These are phyloP conservation scores for Emys orbicularis DNA, from an alignment of 2,797 vertebrate species.

Conservation along the genomic window DNA sequence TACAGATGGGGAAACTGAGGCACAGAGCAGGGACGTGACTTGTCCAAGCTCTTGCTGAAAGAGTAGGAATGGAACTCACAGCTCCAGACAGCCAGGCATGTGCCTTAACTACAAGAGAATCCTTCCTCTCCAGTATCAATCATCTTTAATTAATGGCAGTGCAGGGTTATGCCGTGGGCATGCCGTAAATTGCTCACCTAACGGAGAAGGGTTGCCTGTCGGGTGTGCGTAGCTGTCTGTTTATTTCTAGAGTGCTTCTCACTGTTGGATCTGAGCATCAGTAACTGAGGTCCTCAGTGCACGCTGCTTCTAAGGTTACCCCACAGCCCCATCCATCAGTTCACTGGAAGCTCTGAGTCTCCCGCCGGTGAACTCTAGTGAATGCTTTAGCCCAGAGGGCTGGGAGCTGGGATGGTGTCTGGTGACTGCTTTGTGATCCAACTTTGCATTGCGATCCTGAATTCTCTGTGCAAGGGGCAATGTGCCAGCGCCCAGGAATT, in stretches of 20 bases:
- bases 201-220: neutral
- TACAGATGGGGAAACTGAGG: neutral
- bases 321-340: neutral
- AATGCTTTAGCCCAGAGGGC: neutral
- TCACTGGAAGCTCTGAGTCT: neutral
- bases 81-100: neutral
- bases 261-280: neutral
- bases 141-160: neutral
- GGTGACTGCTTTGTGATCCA: neutral
- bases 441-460: conserved; percentile 22
- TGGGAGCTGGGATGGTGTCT: neutral
- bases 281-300: neutral
- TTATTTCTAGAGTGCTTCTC: rapidly evolving
- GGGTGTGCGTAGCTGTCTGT: rapidly evolving
- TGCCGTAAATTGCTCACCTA: neutral
- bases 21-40: rapidly evolving
- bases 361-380: neutral
- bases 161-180: neutral
- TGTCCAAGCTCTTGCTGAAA: neutral
- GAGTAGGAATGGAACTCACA: neutral
- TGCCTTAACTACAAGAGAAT: rapidly evolving
- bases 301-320: neutral
- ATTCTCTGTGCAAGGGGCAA: conserved; percentile 71
- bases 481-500: conserved; percentile 80
- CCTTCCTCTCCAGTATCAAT: neutral